These are phyloP conservation scores for Diglossa cyanea DNA, from an alignment of 2,797 vertebrate genomes.

Conservation along the genomic window DNA sequence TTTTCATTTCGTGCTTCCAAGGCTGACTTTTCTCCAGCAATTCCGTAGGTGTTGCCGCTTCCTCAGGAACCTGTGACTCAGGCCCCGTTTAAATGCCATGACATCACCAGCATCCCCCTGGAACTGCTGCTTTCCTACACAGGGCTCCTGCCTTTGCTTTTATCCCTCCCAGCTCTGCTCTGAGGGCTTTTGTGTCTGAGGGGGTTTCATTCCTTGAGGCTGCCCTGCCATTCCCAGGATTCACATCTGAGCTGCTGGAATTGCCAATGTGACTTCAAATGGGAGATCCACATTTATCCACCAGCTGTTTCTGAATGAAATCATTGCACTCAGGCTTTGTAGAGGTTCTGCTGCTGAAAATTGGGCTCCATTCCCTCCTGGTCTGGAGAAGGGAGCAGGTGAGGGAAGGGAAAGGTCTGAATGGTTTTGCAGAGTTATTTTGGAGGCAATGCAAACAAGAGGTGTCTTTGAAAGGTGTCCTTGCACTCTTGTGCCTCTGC, in stretches of 20 bases:
- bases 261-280: fast-evolving
- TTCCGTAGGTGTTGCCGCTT: conserved; percentile 56
- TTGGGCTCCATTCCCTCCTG: background rate
- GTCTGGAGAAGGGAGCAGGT: background rate
- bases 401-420: background rate
- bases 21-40: background rate
- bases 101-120: conserved; percentile 18
- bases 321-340: background rate
- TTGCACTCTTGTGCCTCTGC: fast-evolving
- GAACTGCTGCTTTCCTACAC: background rate
- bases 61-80: conserved; percentile 66
- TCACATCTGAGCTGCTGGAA: background rate
- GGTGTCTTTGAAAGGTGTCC: background rate
- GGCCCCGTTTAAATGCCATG: background rate
- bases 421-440: background rate
- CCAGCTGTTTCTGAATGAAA: background rate
- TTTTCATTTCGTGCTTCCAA: background rate
- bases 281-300: fast-evolving
- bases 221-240: background rate
- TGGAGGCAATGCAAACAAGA: background rate
- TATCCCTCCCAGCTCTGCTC: background rate
- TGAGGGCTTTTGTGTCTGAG: background rate
- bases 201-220: background rate
- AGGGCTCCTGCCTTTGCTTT: background rate
- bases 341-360: background rate